phyloP scores from a whole-genome alignment of 2,888 invertebrate genomes.

The Hypolimnas misippus region DNA sequence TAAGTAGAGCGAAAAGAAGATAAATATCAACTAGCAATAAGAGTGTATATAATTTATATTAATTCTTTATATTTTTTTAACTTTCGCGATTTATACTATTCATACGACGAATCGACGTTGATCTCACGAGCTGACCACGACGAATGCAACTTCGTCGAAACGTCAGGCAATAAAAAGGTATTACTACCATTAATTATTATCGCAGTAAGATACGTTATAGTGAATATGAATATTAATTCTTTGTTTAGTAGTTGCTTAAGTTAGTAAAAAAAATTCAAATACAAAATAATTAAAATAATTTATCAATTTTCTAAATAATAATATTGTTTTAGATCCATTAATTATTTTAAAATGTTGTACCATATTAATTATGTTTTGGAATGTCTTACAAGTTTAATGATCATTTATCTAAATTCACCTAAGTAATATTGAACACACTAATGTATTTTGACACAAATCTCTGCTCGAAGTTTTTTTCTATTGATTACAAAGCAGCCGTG shows the following conservation, averaged over 20 bases:
- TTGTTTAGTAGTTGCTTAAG: neutral
- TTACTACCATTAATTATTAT: too few species aligned
- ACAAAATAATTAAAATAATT: neutral
- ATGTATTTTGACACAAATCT: constrained; percentile 3
- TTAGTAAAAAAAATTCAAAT: neutral
- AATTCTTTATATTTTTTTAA: too few species aligned
- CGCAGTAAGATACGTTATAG: too few species aligned
- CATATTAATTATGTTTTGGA: neutral
- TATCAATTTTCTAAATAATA: neutral
- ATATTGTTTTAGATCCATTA: neutral
- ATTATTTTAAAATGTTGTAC: neutral
- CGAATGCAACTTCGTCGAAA: too few species aligned
- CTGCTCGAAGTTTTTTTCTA: constrained; percentile 8
- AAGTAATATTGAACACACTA: neutral
- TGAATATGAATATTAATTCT: too few species aligned
- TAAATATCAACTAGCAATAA: neutral
- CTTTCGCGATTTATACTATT: too few species aligned
- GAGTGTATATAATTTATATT: too few species aligned
- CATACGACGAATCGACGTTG: too few species aligned
- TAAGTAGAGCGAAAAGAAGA: neutral
- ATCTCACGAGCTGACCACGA: too few species aligned
- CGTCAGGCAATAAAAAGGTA: too few species aligned
- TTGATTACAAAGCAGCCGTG: constrained; percentile 15
- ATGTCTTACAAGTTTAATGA: neutral
- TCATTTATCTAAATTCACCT: constrained; percentile 4